Evolutionary conservation across 2,113 vertebrate genomes (phyloP), one percentile per base, ranked within the genome.

Genomic region (Pituophis catenifer): DNA sequence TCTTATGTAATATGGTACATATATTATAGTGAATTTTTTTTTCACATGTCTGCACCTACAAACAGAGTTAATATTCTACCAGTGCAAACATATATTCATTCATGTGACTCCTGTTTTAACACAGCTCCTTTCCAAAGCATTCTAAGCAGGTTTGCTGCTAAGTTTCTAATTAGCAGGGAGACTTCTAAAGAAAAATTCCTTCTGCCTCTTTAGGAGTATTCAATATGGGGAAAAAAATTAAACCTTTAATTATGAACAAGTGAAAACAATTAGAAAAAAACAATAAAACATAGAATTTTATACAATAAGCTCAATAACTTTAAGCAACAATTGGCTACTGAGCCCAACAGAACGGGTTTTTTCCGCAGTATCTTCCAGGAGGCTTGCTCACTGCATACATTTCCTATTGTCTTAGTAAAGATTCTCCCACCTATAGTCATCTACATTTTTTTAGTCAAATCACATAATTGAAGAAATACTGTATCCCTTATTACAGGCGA

Each of bases 1-100:
- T 95, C 93, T 96, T 95, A 91, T 88, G 91, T 90, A 96, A 96
- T 57, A 95, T 90, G 90, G 95, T 95, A 89, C 53, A 65, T 94
- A 94, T 90, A 90, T 94, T 88, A 94, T 0, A 48, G 93, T 94
- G 95, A 95, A 91, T 15, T 91, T 3, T 3, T 52, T 92, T 86
- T 90, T 19, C 0, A 0, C 44, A 44, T 89, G n/a, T 29, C 33
- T 38, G 0, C 29, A 70, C 9, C 38, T 92, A 55, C 38, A 3
- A 1, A 94, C 75, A 85, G 89, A 87, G 89, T n/a, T 33, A 93
- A 53, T 19, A 50, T 9, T 15, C 55, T 62, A 53, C 58, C 86
- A 95, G 94, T 88, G 11, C 26, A 90, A 55, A 94, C 87, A 91
- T 92, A 29, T 5, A 23, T 5, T 57, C 52, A 58, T 85, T 62